Base-by-base conservation (phyloP, 2,888 invertebrate genomes). In the Diloba caeruleocephala region DNA sequence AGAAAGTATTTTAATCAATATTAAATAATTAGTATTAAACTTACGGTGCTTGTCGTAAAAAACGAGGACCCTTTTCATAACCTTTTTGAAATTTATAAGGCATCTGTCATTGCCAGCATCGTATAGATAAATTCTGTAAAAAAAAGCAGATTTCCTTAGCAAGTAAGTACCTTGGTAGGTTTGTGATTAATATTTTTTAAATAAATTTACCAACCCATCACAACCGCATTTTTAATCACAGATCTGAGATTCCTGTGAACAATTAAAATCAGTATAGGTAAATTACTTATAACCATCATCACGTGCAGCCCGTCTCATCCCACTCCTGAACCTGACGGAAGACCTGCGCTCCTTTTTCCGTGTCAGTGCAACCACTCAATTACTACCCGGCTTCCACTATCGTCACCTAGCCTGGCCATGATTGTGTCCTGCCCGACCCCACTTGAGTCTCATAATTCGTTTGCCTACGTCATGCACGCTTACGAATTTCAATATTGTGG, bases 161-260 rank as follows among this genome's bases (percentile, higher is more conserved):
- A 14, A 15, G 14, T 3, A 31, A 31, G 8, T 2, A 10, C 5
- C 12, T 7, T 3, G 2, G 13, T 13, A 28, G 28, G 28, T 29
- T 23, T 23, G 8, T 1, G 2, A 7, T 2, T 14, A 28, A 28
- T 5, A n/a, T n/a, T n/a, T n/a, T n/a, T n/a, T n/a, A n/a, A 31
- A 14, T 29, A 3, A 29, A 12, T 2, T 29, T 12, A 13, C 80
- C 33, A 60, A 85, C 87, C 66, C 71, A 49, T 87, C 78, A 54
- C 85, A 86, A 1, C 86, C 87, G 67, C 89, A 89, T 65, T 67
- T 78, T 19, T 74, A 55, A 23, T 76, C 63, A 36, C 82, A 84
- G 10, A 4, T 31, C 4, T 36, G 17, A 5, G n/a, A 6, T 10
- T 36, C n/a, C 64, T 63, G 52, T 6, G 23, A 28, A 31, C 29